Conservation (phyloP, 2,888 invertebrate species). For the Trachelus tabidus region DNA sequence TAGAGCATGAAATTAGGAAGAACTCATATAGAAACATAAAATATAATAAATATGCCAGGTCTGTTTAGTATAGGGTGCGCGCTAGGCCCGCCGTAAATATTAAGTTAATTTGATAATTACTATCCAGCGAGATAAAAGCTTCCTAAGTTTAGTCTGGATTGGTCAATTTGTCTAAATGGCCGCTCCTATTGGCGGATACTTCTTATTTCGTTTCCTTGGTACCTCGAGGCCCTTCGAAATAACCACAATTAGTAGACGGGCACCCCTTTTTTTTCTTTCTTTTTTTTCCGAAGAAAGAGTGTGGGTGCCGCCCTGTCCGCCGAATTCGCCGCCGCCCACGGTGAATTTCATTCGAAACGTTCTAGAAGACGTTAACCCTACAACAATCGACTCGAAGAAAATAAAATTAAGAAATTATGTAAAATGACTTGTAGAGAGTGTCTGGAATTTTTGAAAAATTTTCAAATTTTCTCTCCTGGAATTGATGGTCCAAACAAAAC, state of each 20-base stretch:
- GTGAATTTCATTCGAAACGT: background rate
- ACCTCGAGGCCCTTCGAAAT: constrained; percentile 35
- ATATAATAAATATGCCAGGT: constrained; percentile 25
- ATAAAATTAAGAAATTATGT: background rate
- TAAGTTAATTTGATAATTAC: constrained; percentile 47
- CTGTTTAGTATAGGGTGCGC: constrained; percentile 7
- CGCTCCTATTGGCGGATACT: constrained; percentile 24
- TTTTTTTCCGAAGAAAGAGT: constrained; percentile 3
- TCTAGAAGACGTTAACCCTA: background rate
- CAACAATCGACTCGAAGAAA: background rate
- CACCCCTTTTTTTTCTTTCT: background rate
- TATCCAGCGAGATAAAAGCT: constrained; percentile 14
- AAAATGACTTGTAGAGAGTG: background rate
- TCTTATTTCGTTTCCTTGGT: constrained; percentile 21
- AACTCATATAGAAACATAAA: background rate
- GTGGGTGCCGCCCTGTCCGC: constrained; percentile 14
- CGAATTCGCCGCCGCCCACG: background rate
- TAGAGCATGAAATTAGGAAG: background rate
- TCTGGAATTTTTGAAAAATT: background rate
- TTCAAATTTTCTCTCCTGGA: background rate
- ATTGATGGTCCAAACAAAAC: background rate
- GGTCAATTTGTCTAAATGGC: constrained; percentile 45
- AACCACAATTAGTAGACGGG: constrained; percentile 39
- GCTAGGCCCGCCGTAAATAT: constrained; percentile 35
- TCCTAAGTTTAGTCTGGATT: constrained; percentile 27